Conservation (phyloP, 2,797 vertebrate species). For the Manis pentadactyla region DNA sequence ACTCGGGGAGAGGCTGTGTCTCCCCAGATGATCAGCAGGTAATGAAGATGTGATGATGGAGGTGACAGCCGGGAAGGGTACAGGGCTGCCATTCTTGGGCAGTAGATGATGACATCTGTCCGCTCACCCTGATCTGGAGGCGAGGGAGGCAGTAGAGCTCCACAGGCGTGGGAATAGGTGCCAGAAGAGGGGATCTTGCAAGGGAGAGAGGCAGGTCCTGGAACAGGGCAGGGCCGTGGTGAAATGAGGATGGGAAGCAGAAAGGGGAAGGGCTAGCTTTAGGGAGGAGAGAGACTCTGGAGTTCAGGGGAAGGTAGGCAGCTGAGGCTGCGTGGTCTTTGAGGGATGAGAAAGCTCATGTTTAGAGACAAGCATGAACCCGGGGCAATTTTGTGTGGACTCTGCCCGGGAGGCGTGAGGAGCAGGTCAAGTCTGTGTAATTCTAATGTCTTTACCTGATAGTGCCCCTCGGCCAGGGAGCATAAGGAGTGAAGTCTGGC, state of each 20-base stretch:
- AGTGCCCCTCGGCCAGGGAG: neutral
- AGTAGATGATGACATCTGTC: neutral
- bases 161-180: neutral
- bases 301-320: neutral
- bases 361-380: neutral
- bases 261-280: neutral
- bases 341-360: neutral
- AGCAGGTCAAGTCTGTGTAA: neutral
- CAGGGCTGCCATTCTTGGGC: neutral
- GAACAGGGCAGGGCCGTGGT: neutral
- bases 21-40: neutral
- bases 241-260: neutral
- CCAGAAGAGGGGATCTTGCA: neutral
- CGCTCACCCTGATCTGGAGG: neutral
- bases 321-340: neutral
- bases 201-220: neutral
- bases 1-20: neutral
- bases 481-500: neutral
- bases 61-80: neutral
- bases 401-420: neutral
- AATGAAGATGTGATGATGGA: neutral
- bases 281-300: neutral
- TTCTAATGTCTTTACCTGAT: neutral
- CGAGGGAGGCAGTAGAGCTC: neutral
- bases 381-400: neutral